Percentiles rank a stretch among this genome's conserved stretches.
These are phyloP conservation scores for Nannobrachium achirus DNA, from an alignment of 2,113 vertebrate genomes.

Conservation along the genomic window DNA sequence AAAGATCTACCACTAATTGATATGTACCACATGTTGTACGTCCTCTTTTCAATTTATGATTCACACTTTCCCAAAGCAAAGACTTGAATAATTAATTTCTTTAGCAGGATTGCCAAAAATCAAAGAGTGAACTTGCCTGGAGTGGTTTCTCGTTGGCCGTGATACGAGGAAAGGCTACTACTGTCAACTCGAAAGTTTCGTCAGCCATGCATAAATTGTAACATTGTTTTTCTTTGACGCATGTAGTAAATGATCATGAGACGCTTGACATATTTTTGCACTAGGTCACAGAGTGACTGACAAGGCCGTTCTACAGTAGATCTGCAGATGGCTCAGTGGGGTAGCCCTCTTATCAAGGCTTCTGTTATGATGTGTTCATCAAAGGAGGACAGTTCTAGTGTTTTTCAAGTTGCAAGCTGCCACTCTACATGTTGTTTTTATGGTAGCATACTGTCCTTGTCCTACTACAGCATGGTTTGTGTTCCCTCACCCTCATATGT, in stretches of 20 bases:
- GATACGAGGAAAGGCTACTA: conserved; percentile 22
- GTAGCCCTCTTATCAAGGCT: neutral
- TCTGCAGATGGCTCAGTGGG: conserved; percentile 27
- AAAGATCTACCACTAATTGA: conserved; percentile 5
- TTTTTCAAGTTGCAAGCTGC: conserved; percentile 3
- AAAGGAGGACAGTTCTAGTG: neutral
- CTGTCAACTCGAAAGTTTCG: conserved; percentile 24
- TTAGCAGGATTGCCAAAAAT: conserved; percentile 53
- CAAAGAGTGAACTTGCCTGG: conserved; percentile 48
- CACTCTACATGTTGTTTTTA: neutral
- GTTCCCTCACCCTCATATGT: neutral
- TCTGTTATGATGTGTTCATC: neutral
- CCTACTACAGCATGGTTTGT: conserved; percentile 11
- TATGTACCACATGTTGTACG: conserved; percentile 18
- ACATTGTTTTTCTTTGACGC: conserved; percentile 50
- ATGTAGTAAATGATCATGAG: conserved; percentile 18
- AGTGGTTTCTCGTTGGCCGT: conserved; percentile 12
- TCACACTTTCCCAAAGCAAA: conserved; percentile 32
- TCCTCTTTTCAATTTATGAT: conserved; percentile 23
- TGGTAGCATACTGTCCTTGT: neutral
- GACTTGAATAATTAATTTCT: conserved; percentile 59
- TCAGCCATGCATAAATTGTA: conserved; percentile 38
- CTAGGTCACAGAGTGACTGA: conserved; percentile 22
- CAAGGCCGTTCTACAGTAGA: conserved; percentile 34
- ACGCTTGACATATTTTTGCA: conserved; percentile 33